Base-by-base conservation (phyloP, 2,797 vertebrate species). In the Hirundo rustica region DNA sequence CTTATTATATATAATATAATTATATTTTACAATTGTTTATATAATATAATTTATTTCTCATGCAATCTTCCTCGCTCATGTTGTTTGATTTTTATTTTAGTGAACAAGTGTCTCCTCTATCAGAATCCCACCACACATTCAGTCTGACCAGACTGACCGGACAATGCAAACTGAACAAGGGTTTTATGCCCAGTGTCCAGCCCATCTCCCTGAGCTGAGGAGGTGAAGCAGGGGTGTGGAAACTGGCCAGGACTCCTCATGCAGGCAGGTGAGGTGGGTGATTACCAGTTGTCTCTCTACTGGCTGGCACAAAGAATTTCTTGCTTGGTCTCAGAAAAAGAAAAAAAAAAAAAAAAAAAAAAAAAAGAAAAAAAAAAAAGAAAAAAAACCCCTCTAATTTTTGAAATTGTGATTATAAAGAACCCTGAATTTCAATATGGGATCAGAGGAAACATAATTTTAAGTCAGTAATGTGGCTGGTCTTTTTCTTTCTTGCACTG, bases 111-210 rank as follows among this genome's bases (percentile, higher is more conserved):
- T 45, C 36, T 80, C 26, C n/a, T 34, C 8, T 54, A 5, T 21
- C 45, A 30, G 16, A 60, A 42, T 65, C n/a, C 50, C 16, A 29
- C 26, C 36, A 25, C 30, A 27, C 11, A 7, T 21, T 53, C 51
- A 11, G 17, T 25, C 16, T 38, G 26, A 23, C 12, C 13, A 26
- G 44, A 17, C 15, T 81, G 47, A 22, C 7, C 50, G 22, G 5
- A 4, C 40, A 2, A 0, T 42, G 21, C 26, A 77, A 36, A 44
- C 16, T 32, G 4, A 64, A 1, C 17, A 40, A 0, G 0, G 2
- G 4, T 53, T 86, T 88, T 21, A 42, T 19, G 5, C 7, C 17
- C 27, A 27, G 30, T 12, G 36, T 47, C 10, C 3, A 8, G 44
- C 42, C 51, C 23, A 5, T 7, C 16, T 61, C 11, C 30, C 51